A percentile compares a stretch with the other conserved stretches of the same genome.
Conservation (phyloP, 2,113 vertebrate species). For the Pterocles burchelli region DNA sequence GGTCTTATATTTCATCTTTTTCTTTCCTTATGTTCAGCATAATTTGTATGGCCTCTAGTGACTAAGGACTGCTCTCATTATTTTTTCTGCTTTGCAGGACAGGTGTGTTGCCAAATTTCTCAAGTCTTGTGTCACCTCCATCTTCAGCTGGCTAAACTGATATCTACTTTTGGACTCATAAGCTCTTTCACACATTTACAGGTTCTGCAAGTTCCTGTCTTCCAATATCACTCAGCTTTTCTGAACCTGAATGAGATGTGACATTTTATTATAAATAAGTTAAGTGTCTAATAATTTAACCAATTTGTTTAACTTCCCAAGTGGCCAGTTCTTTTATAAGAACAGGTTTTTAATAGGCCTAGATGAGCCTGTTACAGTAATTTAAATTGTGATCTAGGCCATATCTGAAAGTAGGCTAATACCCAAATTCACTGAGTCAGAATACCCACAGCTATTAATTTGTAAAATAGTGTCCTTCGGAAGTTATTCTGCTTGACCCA, state of each 20-base stretch:
- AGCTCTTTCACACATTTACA: not conserved
- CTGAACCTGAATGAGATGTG: rapidly evolving
- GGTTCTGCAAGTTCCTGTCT: not conserved
- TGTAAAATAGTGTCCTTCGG: conserved; percentile 8
- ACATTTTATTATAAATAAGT: not conserved
- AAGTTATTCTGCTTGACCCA: not conserved
- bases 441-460: conserved; percentile 41
- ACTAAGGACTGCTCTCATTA: not conserved
- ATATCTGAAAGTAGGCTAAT: conserved; percentile 45
- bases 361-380: not conserved
- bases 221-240: not conserved
- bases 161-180: not conserved
- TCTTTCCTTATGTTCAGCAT: not conserved
- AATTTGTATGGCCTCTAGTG: not conserved
- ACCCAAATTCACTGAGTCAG: not conserved
- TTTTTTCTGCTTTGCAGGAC: not conserved
- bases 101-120: not conserved
- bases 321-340: not conserved
- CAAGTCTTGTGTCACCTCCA: not conserved
- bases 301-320: conserved; percentile 32
- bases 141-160: not conserved
- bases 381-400: not conserved
- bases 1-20: not conserved
- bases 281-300: conserved; percentile 17
- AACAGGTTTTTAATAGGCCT: conserved; percentile 22